Base-by-base conservation (phyloP, 2,797 vertebrate genomes). In the Garrulus glandarius region DNA sequence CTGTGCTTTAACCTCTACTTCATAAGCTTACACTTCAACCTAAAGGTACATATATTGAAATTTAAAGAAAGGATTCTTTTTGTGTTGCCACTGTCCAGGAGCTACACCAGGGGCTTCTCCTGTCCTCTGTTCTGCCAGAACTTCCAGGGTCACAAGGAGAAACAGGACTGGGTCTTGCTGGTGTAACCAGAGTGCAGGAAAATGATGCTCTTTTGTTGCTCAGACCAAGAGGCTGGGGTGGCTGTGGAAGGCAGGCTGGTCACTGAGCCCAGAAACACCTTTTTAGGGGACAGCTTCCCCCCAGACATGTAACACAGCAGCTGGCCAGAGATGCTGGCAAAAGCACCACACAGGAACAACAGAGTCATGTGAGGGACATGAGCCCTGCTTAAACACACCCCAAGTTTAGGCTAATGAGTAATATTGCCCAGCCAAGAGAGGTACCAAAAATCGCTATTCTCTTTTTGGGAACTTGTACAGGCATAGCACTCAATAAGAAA, bases 31-130 rank as follows among this genome's bases (percentile, higher is more conserved):
- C 6, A 26, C 17, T 59, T 68, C 30, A n/a, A 72, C n/a, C 34
- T 37, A 47, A 32, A 60, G 15, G 1, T 19, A 9, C 11, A 3
- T 3, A 22, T 3, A 12, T n/a, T 9, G 0, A 6, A 41, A 12
- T 50, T 30, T 26, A 14, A 44, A 55, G 5, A 74, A 12, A 65
- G 2, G 6, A 16, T 29, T 59, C 4, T 17, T 79, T 57, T 29
- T n/a, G 18, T 61, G 24, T 32, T 57, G 4, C 39, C 29, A 17
- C 26, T 24, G 15, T 7, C 46, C 52, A 39, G 32, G 14, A 71
- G 19, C 18, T 79, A 20, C 55, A 83, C 37, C 24, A 76, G n/a
- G 65, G 13, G 13, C 3, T 69, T 71, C 7, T 41, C 43, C 34
- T 10, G 7, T 27, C 15, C 20, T 87, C 55, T 32, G 15, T 32